Percentiles rank a stretch among this genome's conserved stretches.
phyloP scores from a whole-genome alignment of 2,113 vertebrate genomes.

The Aegotheles bennettii region DNA sequence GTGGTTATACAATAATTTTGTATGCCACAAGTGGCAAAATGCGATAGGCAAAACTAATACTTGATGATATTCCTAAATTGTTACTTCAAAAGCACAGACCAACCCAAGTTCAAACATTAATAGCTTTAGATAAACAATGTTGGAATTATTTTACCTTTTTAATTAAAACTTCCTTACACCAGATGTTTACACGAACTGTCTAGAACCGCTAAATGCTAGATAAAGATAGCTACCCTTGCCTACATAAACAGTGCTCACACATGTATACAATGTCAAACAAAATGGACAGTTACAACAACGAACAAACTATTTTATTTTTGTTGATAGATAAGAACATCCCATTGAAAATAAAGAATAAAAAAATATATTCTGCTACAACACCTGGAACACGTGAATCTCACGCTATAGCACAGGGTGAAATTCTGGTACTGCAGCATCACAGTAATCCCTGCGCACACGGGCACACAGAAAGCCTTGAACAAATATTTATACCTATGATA shows the following conservation, averaged over 20 bases:
- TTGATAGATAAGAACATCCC: slow-evolving; percentile 25
- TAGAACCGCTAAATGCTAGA: background rate
- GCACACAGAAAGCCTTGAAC: background rate
- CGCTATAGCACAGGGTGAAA: background rate
- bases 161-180: background rate
- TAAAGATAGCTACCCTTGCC: background rate
- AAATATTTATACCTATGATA: slow-evolving; percentile 15
- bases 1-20: background rate
- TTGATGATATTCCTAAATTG: background rate
- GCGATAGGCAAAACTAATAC: background rate
- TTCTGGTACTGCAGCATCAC: background rate
- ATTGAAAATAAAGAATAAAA: slow-evolving; percentile 43
- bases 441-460: background rate
- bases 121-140: background rate
- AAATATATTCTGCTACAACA: slow-evolving; percentile 44
- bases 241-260: accelerated
- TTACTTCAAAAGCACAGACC: background rate
- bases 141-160: background rate
- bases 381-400: background rate
- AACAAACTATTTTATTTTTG: slow-evolving; percentile 60
- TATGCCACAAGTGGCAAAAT: background rate
- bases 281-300: background rate
- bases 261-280: background rate
- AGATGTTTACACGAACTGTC: background rate
- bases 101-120: background rate